Evolutionary conservation across 2,888 invertebrate species (phyloP).

Genomic region (Aphidoletes aphidimyza): DNA sequence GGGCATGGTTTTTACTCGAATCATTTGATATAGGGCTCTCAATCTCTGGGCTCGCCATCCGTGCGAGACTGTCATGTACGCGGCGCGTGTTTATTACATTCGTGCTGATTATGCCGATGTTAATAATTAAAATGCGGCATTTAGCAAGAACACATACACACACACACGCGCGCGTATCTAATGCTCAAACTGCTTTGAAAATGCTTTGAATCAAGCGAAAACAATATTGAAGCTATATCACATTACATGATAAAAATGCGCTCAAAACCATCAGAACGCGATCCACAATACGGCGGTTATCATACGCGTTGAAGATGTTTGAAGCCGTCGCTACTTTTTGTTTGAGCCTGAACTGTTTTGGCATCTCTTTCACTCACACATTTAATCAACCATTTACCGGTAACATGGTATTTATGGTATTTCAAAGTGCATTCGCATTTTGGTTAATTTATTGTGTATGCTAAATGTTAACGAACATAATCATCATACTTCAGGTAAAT

Average conservation of each 20-base stretch:
- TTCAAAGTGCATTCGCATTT: too few species aligned
- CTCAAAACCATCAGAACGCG: too few species aligned
- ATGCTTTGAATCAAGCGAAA: not conserved
- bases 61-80: not conserved
- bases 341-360: too few species aligned
- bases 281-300: not conserved
- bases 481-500: too few species aligned
- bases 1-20: not conserved
- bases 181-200: not conserved
- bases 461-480: too few species aligned
- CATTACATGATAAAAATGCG: not conserved
- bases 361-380: too few species aligned
- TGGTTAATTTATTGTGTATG: too few species aligned
- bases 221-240: not conserved
- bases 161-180: not conserved
- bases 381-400: too few species aligned
- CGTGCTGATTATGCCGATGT: not conserved
- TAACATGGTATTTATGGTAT: too few species aligned
- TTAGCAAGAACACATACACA: not conserved
- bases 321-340: not conserved
- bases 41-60: not conserved
- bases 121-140: not conserved
- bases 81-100: not conserved
- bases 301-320: too few species aligned
- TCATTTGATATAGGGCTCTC: not conserved